These are phyloP conservation scores for Sylvilagus floridanus DNA, from an alignment of 2,797 vertebrate genomes.

Conservation along the genomic window DNA sequence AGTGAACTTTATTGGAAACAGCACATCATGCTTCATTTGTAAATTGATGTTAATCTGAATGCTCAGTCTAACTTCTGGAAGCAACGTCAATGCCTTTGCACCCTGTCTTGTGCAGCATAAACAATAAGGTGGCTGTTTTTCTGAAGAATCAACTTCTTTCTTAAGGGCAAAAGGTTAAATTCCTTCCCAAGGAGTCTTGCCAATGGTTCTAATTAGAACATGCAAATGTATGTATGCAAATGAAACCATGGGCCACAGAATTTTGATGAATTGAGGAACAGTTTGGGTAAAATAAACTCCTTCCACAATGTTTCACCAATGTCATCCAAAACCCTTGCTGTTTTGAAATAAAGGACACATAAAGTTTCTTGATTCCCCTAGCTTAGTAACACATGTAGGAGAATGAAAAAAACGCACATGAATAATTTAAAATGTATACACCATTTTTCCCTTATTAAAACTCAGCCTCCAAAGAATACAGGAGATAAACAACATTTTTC, in stretches of 20 bases:
- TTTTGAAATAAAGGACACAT: background rate
- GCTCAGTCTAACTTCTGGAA: slow-evolving; percentile 52
- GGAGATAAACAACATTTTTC: background rate
- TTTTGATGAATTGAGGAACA: slow-evolving; percentile 47
- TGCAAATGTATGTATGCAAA: slow-evolving; percentile 68
- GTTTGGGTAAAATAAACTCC: slow-evolving; percentile 40
- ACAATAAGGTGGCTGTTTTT: slow-evolving; percentile 14
- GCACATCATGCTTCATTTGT: slow-evolving; percentile 51
- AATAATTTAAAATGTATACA: background rate
- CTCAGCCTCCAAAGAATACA: background rate
- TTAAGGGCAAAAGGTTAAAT: slow-evolving; percentile 67
- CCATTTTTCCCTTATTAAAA: background rate
- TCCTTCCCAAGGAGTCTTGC: slow-evolving; percentile 43
- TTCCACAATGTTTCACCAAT: background rate
- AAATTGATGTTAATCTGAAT: slow-evolving; percentile 43
- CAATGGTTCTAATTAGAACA: slow-evolving; percentile 58
- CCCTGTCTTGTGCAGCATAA: background rate
- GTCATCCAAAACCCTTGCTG: background rate
- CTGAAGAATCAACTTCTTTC: slow-evolving; percentile 62
- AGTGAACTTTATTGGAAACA: slow-evolving; percentile 49
- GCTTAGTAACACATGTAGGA: background rate
- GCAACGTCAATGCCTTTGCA: background rate
- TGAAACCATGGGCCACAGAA: slow-evolving; percentile 7
- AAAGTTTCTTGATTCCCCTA: background rate
- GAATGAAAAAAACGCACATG: background rate